These are phyloP conservation scores for Lethenteron reissneri DNA, from an alignment of 2,113 vertebrate genomes.

Conservation along the genomic window DNA sequence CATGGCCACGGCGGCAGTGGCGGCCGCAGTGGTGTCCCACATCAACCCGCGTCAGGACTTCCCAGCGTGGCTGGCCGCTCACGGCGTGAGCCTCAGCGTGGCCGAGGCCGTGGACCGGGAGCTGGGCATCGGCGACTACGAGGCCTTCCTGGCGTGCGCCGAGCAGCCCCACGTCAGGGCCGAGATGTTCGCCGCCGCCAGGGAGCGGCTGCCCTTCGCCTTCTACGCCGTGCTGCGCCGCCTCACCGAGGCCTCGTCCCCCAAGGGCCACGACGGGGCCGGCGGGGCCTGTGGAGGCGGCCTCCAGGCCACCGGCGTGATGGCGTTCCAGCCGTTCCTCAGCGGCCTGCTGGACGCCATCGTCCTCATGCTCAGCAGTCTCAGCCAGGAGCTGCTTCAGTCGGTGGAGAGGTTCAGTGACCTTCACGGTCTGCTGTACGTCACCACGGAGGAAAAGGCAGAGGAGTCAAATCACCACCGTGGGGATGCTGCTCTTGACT, in stretches of 20 bases:
- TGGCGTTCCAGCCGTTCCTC: not conserved
- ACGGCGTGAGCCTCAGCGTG: too few relatives aligned
- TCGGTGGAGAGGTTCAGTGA: not conserved
- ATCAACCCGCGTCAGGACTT: too few relatives aligned
- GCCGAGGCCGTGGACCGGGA: not conserved
- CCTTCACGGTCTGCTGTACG: too few relatives aligned
- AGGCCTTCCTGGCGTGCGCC: not conserved
- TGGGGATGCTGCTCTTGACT: too few relatives aligned
- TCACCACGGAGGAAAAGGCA: too few relatives aligned
- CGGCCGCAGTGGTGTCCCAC: too few relatives aligned
- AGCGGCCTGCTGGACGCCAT: conserved; percentile 4
- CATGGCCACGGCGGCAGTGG: too few relatives aligned
- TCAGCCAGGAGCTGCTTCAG: not conserved
- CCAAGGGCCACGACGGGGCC: not conserved
- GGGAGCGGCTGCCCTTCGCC: not conserved
- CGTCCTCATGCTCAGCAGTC: conserved; percentile 3
- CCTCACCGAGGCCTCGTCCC: not conserved
- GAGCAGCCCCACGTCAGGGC: not conserved
- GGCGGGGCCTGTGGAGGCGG: not conserved
- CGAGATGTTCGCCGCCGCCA: not conserved
- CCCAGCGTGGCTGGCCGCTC: too few relatives aligned
- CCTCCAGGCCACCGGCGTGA: too few relatives aligned
- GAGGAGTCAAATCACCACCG: too few relatives aligned
- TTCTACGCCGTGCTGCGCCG: not conserved
- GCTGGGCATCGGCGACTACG: not conserved